Evolutionary conservation across 2,797 vertebrate species (phyloP), one percentile per base, ranked within the genome.

Genomic region (Micromesistius poutassou): DNA sequence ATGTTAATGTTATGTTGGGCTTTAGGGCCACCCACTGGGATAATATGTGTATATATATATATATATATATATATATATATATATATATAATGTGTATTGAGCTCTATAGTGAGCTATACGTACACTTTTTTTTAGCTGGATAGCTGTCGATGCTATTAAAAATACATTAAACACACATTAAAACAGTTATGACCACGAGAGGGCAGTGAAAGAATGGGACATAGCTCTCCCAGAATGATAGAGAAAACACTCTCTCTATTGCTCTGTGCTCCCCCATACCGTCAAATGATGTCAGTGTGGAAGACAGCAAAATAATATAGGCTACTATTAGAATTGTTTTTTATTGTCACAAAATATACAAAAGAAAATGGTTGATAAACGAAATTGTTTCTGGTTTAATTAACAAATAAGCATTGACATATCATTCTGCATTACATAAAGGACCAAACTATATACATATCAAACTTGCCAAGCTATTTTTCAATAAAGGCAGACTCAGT

Each of bases 391-490:
- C 10, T 62, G 50, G 71, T 71, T 71, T 14, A 8, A 75, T 66
- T 78, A 72, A 78, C 74, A 80, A 42, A 79, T 72, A 50, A 38
- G 36, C 62, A 35, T 22, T 19, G 31, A 28, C 78, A 25, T 9
- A 16, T 55, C 19, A 74, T 38, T 79, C 42, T 30, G 31, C 71
- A 71, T 72, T 2, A 31, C 68, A 31, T 71, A 80, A 80, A 72
- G 76, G 75, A 71, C n/a, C 79, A 82, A 82, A 83, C 77, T 86
- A 86, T 86, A 83, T 87, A 88, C 85, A 88, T 76, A 84, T 83
- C 77, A 84, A 85, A 83, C 78, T 30, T 73, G 33, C 78, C 6
- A 31, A 79, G 35, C 70, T 14, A 19, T 70, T 80, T 73, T 42
- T 33, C 72, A 80, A 82, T 73, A 82, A 14, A 71, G 55, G 55